These are phyloP conservation scores for Drosophila setifemur DNA, from an alignment of 1,140 invertebrate genomes.

Conservation along the genomic window DNA sequence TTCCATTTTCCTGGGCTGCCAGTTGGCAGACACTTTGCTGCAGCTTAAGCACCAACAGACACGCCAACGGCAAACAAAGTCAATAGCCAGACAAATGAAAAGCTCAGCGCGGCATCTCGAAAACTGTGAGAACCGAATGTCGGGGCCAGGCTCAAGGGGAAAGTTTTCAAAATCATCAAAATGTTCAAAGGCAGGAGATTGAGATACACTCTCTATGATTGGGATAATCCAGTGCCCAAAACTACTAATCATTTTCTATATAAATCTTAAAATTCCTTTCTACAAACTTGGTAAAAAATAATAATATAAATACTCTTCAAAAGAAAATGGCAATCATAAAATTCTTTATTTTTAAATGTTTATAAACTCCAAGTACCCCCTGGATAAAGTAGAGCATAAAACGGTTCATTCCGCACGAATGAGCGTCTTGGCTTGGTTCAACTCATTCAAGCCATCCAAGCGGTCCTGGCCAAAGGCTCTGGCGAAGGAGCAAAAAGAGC, in stretches of 20 bases:
- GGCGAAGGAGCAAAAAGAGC: background rate
- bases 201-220: background rate
- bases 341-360: too few species aligned
- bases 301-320: too few species aligned
- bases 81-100: conserved; percentile 78
- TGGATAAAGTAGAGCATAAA: conserved; percentile 49
- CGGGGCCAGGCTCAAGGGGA: conserved; percentile 10
- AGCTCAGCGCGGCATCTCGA: conserved; percentile 40
- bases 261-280: too few species aligned
- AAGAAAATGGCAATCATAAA: too few species aligned
- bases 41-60: conserved; percentile 67
- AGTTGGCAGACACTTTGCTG: conserved; percentile 41
- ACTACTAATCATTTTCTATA: too few species aligned
- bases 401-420: conserved; percentile 73
- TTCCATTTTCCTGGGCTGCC: conserved; percentile 10
- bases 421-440: conserved; percentile 20
- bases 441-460: conserved; percentile 12
- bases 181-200: background rate
- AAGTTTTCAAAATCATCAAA: too few species aligned
- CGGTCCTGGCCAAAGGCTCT: conserved; percentile 16
- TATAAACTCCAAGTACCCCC: background rate
- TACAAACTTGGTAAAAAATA: too few species aligned
- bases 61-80: conserved; percentile 75
- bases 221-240: too few species aligned
- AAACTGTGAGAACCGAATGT: conserved; percentile 4